Percentiles rank a stretch among this genome's conserved stretches.
Evolutionary conservation across 1,140 invertebrate genomes (phyloP).

Genomic region (Ephestia elutella): DNA sequence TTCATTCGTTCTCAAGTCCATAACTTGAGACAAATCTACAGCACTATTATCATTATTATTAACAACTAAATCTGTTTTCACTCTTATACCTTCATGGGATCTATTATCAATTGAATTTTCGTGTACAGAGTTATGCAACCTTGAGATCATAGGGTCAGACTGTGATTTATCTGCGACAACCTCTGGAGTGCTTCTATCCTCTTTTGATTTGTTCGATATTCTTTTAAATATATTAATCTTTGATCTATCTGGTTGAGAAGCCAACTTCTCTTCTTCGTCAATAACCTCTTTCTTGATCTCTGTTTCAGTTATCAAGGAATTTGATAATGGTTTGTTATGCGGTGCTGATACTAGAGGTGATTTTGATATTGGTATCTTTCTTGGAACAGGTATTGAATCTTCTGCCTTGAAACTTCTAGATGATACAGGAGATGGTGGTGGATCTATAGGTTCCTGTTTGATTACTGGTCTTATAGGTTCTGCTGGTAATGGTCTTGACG

Average conservation of each 20-base stretch:
- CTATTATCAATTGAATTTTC: constrained; percentile 39
- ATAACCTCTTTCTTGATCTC: constrained; percentile 71
- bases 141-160: constrained; percentile 67
- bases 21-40: constrained; percentile 67
- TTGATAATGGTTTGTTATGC: constrained; percentile 58
- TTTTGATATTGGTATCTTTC: constrained; percentile 65
- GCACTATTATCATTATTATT: constrained; percentile 69
- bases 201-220: constrained; percentile 84
- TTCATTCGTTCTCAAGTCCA: constrained; percentile 65
- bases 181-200: constrained; percentile 74
- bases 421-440: constrained; percentile 28
- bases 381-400: constrained; percentile 63
- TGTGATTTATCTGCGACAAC: constrained; percentile 71
- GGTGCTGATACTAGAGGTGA: constrained; percentile 54
- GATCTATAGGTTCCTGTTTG: constrained; percentile 60
- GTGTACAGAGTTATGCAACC: constrained; percentile 55
- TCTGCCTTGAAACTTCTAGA: constrained; percentile 33
- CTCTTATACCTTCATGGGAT: constrained; percentile 39
- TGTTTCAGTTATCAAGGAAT: constrained; percentile 57
- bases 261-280: constrained; percentile 80
- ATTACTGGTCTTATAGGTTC: constrained; percentile 52
- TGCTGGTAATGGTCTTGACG: constrained; percentile 22
- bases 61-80: constrained; percentile 53
- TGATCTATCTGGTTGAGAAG: constrained; percentile 85
- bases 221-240: constrained; percentile 91